Percentiles rank a stretch among this genome's conserved stretches.
Conservation (phyloP, 1,140 invertebrate genomes). For the Odontomachus brunneus region DNA sequence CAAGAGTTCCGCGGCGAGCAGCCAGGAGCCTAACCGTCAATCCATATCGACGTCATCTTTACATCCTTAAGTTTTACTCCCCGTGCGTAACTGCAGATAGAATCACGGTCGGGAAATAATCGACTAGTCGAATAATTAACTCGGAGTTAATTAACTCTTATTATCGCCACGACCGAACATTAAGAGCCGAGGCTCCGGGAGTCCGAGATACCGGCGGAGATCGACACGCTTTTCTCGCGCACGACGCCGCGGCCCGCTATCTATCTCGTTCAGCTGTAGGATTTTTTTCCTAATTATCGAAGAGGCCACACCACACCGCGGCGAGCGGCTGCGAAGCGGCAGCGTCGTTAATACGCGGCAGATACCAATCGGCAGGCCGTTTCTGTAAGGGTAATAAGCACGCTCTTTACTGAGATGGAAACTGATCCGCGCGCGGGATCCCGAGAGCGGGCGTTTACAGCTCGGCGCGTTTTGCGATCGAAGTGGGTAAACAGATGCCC, state of each 20-base stretch:
- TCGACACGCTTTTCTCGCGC: constrained; percentile 29
- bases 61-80: too few relatives aligned
- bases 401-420: constrained; percentile 62
- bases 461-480: constrained; percentile 67
- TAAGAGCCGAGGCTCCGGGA: not conserved
- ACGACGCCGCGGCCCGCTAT: constrained; percentile 1
- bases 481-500: constrained; percentile 79
- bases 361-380: constrained; percentile 72
- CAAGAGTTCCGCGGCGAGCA: too few relatives aligned
- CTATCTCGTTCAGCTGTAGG: constrained; percentile 9
- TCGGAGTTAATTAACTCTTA: not conserved
- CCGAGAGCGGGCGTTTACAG: constrained; percentile 65
- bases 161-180: not conserved
- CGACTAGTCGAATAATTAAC: not conserved
- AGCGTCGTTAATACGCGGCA: constrained; percentile 65
- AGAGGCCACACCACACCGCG: constrained; percentile 41
- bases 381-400: constrained; percentile 70
- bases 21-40: too few relatives aligned
- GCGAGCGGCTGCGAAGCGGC: constrained; percentile 64
- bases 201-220: constrained; percentile 5
- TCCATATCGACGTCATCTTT: too few relatives aligned
- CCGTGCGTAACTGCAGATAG: too few relatives aligned
- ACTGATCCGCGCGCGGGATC: constrained; percentile 63
- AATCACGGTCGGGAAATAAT: too few relatives aligned
- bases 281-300: constrained; percentile 65